These are phyloP conservation scores for Oncorhynchus gorbuscha DNA, from an alignment of 2,113 vertebrate genomes.

Conservation along the genomic window DNA sequence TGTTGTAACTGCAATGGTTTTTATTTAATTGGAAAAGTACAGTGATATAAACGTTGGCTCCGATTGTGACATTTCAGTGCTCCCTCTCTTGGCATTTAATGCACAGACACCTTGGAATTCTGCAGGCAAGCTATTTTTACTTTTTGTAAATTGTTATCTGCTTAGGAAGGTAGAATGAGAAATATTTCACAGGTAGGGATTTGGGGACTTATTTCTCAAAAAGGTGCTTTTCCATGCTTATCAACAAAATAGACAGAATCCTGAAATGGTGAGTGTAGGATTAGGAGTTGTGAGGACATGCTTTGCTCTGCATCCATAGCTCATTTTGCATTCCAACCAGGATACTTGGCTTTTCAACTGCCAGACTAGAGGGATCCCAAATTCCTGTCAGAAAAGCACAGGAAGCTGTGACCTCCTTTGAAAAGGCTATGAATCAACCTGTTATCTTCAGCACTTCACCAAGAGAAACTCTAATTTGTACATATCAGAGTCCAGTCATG, in stretches of 20 bases:
- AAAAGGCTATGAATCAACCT: conserved; percentile 67
- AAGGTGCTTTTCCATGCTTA: conserved; percentile 11
- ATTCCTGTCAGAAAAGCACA: conserved; percentile 63
- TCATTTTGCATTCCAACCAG: conserved; percentile 60
- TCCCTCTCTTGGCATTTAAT: neutral
- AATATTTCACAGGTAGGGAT: conserved; percentile 7
- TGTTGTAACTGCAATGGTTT: no score
- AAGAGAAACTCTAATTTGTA: conserved; percentile 42
- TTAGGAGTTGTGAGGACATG: conserved; percentile 36
- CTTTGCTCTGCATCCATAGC: conserved; percentile 41
- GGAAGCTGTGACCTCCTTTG: conserved; percentile 67
- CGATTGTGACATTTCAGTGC: neutral
- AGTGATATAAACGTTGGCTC: neutral
- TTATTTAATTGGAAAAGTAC: no score
- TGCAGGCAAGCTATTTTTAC: neutral
- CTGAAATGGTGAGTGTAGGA: conserved; percentile 12
- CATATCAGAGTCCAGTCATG: conserved; percentile 39
- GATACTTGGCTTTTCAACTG: conserved; percentile 45
- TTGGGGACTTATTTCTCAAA: neutral
- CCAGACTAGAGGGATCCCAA: conserved; percentile 65
- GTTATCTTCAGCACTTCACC: conserved; percentile 61
- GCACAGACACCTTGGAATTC: neutral
- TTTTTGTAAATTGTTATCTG: neutral
- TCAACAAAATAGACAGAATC: conserved; percentile 7
- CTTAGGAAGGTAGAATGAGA: neutral